Evolutionary conservation across 2,113 vertebrate species (phyloP).

Genomic region (Nestor notabilis): DNA sequence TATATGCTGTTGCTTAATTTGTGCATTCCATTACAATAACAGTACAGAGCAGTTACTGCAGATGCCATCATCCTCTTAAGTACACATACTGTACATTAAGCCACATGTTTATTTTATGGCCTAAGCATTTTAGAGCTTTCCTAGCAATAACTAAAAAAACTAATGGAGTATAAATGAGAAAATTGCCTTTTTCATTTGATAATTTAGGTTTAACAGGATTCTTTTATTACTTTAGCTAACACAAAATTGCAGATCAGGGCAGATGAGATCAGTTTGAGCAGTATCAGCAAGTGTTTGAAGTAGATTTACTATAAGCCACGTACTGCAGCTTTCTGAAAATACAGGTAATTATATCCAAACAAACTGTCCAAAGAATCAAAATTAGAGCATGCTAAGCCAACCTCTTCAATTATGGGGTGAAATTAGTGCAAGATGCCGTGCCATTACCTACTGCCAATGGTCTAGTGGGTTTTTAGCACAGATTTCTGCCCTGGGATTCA

Average conservation of each 20-base stretch:
- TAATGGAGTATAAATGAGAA: conserved; percentile 54
- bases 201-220: conserved; percentile 48
- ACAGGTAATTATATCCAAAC: background rate
- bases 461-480: background rate
- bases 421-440: background rate
- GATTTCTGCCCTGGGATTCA: conserved; percentile 10
- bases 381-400: background rate
- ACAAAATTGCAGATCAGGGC: conserved; percentile 50
- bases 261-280: conserved; percentile 31
- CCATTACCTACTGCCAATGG: background rate
- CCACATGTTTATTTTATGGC: conserved; percentile 67
- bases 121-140: conserved; percentile 58
- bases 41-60: conserved; percentile 46
- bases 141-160: conserved; percentile 61
- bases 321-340: background rate
- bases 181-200: conserved; percentile 56
- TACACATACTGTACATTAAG: conserved; percentile 67
- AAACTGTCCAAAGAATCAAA: conserved; percentile 20
- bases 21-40: conserved; percentile 20
- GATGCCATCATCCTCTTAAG: conserved; percentile 53
- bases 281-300: conserved; percentile 18
- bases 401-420: background rate
- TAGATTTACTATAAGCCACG: background rate
- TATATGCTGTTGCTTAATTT: conserved; percentile 31
- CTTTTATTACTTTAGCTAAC: conserved; percentile 64